Percentiles rank a stretch among this genome's conserved stretches.
Conservation (phyloP, 1,140 invertebrate species). For the Probaryconus sp. region DNA sequence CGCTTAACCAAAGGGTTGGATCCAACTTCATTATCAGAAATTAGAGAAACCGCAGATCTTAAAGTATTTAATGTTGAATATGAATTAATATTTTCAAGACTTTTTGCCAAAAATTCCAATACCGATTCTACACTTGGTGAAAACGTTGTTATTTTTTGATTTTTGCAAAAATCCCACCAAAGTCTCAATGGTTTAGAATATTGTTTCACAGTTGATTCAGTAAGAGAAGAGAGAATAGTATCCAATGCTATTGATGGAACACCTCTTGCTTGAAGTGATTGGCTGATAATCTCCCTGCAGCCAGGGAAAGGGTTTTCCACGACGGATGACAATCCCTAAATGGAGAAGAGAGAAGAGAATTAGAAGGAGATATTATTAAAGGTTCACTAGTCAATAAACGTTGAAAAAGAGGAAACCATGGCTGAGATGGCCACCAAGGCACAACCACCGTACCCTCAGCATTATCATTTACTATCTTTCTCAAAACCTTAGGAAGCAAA, state of each 20-base stretch:
- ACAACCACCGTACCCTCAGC: constrained; percentile 59
- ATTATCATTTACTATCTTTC: constrained; percentile 62
- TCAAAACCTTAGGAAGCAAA: no score
- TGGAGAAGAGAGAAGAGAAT: no score
- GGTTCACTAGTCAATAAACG: no score
- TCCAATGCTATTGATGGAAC: constrained; percentile 22
- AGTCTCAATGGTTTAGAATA: constrained; percentile 57
- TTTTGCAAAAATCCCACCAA: constrained; percentile 23
- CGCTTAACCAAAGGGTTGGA: constrained; percentile 38
- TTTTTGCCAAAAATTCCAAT: constrained; percentile 26
- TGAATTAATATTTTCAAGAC: no score
- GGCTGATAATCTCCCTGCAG: constrained; percentile 40
- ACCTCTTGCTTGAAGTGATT: constrained; percentile 14
- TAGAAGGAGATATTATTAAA: no score
- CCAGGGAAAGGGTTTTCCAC: no score
- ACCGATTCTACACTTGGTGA: constrained; percentile 1
- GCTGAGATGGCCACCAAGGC: constrained; percentile 63
- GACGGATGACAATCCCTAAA: no score
- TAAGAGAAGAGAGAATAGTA: constrained; percentile 50
- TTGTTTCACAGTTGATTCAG: constrained; percentile 60
- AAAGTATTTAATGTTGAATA: constrained; percentile 55
- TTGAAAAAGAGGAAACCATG: no score
- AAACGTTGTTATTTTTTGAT: constrained; percentile 24
- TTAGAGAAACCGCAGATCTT: constrained; percentile 51
- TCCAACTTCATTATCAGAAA: constrained; percentile 25